A percentile compares a stretch with the other conserved stretches of the same genome.
These are phyloP conservation scores for Caenorhabditis sp. DNA, from an alignment of 2,888 invertebrate species.

Conservation along the genomic window DNA sequence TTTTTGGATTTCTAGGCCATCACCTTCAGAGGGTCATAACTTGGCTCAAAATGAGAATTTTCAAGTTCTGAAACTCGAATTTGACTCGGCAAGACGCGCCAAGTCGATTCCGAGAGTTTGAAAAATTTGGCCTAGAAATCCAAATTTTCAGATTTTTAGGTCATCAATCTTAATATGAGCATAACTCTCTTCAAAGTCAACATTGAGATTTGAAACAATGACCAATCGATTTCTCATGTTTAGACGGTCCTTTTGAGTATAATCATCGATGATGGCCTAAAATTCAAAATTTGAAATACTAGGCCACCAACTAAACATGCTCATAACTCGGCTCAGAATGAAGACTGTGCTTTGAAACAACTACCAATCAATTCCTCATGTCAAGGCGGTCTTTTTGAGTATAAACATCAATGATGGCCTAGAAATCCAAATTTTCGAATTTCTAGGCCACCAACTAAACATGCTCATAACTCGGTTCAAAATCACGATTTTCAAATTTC, in stretches of 20 bases:
- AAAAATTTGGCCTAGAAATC: not conserved
- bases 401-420: not conserved
- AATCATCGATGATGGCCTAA: too few species aligned
- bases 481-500: not conserved
- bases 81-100: too few species aligned
- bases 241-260: too few species aligned
- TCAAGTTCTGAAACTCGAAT: not conserved
- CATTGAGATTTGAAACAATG: not conserved
- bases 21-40: slow-evolving; percentile 1
- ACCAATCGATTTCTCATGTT: too few species aligned
- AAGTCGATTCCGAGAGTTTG: too few species aligned
- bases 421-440: not conserved
- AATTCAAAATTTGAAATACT: not conserved
- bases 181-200: not conserved
- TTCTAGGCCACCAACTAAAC: not conserved
- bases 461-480: not conserved
- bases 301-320: not conserved
- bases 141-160: not conserved
- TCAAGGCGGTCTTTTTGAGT: too few species aligned
- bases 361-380: not conserved
- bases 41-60: not conserved
- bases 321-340: not conserved
- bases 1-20: slow-evolving; percentile 1
- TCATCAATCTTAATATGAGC: not conserved
- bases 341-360: too few species aligned